Evolutionary conservation across 1,140 invertebrate genomes (phyloP).

Genomic region (Triops longicaudatus): DNA sequence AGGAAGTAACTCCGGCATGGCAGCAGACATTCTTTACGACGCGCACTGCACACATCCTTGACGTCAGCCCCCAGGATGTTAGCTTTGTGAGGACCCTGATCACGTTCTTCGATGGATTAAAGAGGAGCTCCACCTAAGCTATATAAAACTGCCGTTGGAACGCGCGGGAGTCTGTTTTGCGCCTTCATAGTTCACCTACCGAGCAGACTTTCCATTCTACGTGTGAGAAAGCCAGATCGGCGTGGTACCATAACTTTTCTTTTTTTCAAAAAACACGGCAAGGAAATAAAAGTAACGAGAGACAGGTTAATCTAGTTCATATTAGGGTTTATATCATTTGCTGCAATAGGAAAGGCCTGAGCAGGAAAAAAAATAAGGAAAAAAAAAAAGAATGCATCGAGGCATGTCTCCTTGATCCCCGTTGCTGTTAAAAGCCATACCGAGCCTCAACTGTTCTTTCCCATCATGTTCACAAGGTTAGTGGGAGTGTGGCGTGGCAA

Average conservation of each 20-base stretch:
- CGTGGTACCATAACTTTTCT: background rate
- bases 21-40: conserved; percentile 7
- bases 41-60: background rate
- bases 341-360: background rate
- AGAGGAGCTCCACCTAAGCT: background rate
- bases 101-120: background rate
- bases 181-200: background rate
- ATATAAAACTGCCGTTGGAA: background rate
- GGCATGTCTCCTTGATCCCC: conserved; percentile 1
- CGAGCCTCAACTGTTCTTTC: background rate
- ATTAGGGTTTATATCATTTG: background rate
- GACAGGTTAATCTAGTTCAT: conserved; percentile 4
- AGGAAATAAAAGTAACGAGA: background rate
- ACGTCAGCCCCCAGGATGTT: background rate
- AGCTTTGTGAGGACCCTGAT: background rate
- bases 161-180: background rate
- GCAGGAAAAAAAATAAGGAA: background rate
- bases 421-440: conserved; percentile 11
- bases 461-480: background rate
- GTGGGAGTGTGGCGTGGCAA: background rate
- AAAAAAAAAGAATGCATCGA: background rate
- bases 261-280: background rate
- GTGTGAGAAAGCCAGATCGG: background rate
- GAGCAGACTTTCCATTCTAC: background rate
- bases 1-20: background rate